These are phyloP conservation scores for Carassius gibelio DNA, from an alignment of 2,113 vertebrate species.

Conservation along the genomic window DNA sequence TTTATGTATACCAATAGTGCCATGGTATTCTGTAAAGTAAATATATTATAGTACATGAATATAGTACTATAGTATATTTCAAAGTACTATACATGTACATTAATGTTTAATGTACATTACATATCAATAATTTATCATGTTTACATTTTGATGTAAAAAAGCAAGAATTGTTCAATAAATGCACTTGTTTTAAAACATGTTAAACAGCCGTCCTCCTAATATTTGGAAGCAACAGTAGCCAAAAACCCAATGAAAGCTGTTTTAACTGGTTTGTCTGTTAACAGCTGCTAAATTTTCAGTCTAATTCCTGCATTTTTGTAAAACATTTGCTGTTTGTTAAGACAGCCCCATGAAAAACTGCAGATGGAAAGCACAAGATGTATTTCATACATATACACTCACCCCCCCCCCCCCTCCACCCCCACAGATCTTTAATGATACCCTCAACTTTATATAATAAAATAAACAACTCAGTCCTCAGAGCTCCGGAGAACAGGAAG, in stretches of 20 bases:
- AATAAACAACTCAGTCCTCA: conserved; percentile 55
- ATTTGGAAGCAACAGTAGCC: neutral
- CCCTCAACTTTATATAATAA: conserved; percentile 48
- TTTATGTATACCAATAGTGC: too few relatives aligned
- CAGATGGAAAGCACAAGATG: neutral
- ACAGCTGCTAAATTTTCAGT: neutral
- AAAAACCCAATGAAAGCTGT: conserved; percentile 7
- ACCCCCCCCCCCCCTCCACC: too few relatives aligned
- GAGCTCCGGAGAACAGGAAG: conserved; percentile 49
- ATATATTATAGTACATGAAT: too few relatives aligned
- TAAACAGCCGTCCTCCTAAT: conserved; percentile 8
- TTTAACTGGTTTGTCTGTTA: conserved; percentile 4
- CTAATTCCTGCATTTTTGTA: conserved; percentile 5
- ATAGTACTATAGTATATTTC: too few relatives aligned
- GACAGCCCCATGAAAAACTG: neutral
- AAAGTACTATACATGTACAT: neutral
- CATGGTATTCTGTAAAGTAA: too few relatives aligned
- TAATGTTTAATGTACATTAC: neutral
- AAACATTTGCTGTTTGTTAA: conserved; percentile 36
- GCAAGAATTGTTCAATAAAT: neutral
- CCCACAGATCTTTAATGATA: conserved; percentile 38
- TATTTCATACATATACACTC: neutral
- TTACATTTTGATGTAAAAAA: neutral
- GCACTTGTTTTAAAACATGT: neutral
- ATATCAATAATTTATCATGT: neutral